Evolutionary conservation across 64 coral and sea anemone species (phyloP).

Genomic region (Stichodactyla helianthus): DNA sequence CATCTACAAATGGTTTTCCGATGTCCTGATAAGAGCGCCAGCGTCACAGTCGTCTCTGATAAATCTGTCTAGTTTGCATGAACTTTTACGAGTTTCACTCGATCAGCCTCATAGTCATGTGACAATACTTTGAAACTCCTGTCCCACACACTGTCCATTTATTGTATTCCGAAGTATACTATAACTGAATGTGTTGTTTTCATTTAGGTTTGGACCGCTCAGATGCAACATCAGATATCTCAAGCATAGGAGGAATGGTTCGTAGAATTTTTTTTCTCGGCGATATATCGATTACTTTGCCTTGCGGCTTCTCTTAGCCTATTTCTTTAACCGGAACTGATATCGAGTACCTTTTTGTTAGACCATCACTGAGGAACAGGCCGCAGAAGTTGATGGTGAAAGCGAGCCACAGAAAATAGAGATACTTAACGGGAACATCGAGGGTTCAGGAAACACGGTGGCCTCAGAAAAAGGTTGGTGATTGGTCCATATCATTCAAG

Average conservation of each 20-base stretch:
- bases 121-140: no score
- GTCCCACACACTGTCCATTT: no score
- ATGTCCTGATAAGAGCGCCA: no score
- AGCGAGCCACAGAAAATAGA: background rate
- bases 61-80: no score
- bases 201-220: constrained; percentile 70
- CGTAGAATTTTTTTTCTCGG: background rate
- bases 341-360: background rate
- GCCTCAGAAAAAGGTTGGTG: background rate
- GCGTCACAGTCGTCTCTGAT: no score
- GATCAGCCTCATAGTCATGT: no score
- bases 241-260: constrained; percentile 82
- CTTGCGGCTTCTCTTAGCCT: background rate
- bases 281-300: background rate
- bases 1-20: no score
- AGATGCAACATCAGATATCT: constrained; percentile 64
- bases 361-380: background rate
- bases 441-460: background rate
- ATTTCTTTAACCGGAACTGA: background rate
- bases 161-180: background rate
- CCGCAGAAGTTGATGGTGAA: background rate
- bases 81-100: no score
- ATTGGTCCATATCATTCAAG: background rate
- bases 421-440: background rate
- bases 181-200: background rate